These are phyloP conservation scores for Argyresthia goedartella DNA, from an alignment of 2,888 invertebrate genomes.

Conservation along the genomic window DNA sequence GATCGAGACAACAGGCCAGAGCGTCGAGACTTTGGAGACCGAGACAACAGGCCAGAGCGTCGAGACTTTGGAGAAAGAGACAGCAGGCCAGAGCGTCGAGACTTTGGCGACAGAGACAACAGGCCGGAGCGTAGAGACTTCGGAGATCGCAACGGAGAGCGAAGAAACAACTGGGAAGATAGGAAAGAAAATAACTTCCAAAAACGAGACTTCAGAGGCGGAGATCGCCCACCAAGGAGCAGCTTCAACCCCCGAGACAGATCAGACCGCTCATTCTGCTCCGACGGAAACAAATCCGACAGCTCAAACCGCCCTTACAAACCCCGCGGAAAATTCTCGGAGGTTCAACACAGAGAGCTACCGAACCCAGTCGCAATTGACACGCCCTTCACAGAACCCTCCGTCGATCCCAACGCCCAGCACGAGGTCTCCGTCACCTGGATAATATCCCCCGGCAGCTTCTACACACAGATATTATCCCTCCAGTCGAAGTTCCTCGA, in stretches of 20 bases:
- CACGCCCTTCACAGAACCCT: conserved; percentile 52
- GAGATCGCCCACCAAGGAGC: conserved; percentile 23
- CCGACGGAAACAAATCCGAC: conserved; percentile 40
- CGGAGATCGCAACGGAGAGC: background rate
- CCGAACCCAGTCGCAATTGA: conserved; percentile 58
- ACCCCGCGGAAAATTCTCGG: conserved; percentile 36
- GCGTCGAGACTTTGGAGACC: conserved; percentile 12
- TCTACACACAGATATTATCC: conserved; percentile 74
- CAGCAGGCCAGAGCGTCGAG: conserved; percentile 12
- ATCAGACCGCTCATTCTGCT: conserved; percentile 37
- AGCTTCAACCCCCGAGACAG: conserved; percentile 51
- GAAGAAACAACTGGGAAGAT: conserved; percentile 1
- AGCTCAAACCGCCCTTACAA: conserved; percentile 39
- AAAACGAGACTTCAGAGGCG: conserved; percentile 11
- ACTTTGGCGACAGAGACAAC: background rate
- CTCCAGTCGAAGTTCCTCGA: conserved; percentile 69
- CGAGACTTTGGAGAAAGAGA: conserved; percentile 17
- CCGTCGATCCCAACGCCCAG: conserved; percentile 60
- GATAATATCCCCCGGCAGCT: conserved; percentile 81
- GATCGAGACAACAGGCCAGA: background rate
- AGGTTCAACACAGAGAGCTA: conserved; percentile 44
- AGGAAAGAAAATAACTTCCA: conserved; percentile 14
- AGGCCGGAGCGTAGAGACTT: background rate
- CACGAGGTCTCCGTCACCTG: conserved; percentile 77
- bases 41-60: background rate